Percentiles rank a stretch among this genome's conserved stretches.
phyloP scores from a whole-genome alignment of 2,113 vertebrate genomes.

The Hydropotes inermis region DNA sequence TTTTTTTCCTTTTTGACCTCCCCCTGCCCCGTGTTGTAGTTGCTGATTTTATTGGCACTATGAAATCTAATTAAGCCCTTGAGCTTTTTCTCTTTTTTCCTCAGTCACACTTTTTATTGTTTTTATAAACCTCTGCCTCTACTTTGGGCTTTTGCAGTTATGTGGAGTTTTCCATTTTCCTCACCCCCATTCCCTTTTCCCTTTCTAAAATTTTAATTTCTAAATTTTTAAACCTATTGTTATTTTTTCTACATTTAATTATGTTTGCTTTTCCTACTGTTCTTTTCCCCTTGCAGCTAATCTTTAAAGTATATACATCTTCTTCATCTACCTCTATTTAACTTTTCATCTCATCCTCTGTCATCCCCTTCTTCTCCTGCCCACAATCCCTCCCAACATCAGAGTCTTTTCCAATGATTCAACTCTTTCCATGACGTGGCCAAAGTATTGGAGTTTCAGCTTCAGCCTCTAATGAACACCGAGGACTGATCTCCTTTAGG shows the following conservation, averaged over 20 bases:
- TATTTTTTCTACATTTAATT: background rate
- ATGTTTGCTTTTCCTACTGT: background rate
- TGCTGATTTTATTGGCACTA: background rate
- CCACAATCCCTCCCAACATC: background rate
- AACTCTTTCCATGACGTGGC: background rate
- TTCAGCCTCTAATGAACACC: background rate
- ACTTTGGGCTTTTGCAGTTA: background rate
- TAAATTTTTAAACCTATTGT: background rate
- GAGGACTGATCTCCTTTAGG: background rate
- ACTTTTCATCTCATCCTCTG: background rate
- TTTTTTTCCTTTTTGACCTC: background rate
- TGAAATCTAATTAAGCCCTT: background rate
- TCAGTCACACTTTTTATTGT: background rate
- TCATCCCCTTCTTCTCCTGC: background rate
- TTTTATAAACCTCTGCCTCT: background rate
- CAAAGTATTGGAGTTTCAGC: background rate
- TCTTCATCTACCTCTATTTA: background rate
- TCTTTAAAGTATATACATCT: background rate
- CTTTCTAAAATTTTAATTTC: background rate
- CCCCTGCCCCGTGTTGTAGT: background rate
- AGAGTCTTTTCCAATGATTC: background rate
- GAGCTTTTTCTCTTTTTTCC: background rate
- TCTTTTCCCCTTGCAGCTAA: background rate
- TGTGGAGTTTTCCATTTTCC: background rate
- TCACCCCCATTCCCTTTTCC: background rate